Percentiles rank a stretch among this genome's conserved stretches.
These are phyloP conservation scores for Dysmachus trigonus DNA, from an alignment of 2,888 invertebrate genomes.

Conservation along the genomic window DNA sequence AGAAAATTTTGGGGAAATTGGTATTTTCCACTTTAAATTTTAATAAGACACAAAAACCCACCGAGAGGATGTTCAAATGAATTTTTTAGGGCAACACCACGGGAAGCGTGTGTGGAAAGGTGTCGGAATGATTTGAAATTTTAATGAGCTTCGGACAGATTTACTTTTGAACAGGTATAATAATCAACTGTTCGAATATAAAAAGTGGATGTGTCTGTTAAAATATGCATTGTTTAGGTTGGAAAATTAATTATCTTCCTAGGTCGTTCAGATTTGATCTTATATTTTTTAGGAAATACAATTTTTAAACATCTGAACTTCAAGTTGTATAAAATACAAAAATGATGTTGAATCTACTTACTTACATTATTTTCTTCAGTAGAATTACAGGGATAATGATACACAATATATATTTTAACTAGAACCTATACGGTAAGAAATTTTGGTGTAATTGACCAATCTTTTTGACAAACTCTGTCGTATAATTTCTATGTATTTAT, in stretches of 20 bases:
- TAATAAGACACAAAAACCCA: neutral
- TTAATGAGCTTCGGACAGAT: neutral
- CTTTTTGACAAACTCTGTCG: too few species aligned
- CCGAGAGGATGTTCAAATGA: neutral
- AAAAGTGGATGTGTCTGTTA: neutral
- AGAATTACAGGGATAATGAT: too few species aligned
- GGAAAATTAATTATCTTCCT: neutral
- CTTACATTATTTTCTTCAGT: too few species aligned
- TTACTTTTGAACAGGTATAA: neutral
- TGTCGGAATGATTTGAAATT: neutral
- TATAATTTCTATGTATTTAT: too few species aligned
- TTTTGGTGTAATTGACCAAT: too few species aligned
- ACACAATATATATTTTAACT: too few species aligned
- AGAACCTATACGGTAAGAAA: too few species aligned
- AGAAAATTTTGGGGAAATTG: neutral
- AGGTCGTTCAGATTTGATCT: too few species aligned
- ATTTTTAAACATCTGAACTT: too few species aligned
- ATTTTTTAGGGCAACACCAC: neutral
- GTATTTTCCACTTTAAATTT: neutral
- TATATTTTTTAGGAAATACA: too few species aligned
- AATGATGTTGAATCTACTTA: too few species aligned
- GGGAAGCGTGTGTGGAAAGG: neutral
- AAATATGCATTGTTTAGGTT: neutral
- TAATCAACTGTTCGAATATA: neutral
- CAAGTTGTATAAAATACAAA: too few species aligned